Evolutionary conservation across 2,888 invertebrate species (phyloP).

Genomic region (Gibbula magus): DNA sequence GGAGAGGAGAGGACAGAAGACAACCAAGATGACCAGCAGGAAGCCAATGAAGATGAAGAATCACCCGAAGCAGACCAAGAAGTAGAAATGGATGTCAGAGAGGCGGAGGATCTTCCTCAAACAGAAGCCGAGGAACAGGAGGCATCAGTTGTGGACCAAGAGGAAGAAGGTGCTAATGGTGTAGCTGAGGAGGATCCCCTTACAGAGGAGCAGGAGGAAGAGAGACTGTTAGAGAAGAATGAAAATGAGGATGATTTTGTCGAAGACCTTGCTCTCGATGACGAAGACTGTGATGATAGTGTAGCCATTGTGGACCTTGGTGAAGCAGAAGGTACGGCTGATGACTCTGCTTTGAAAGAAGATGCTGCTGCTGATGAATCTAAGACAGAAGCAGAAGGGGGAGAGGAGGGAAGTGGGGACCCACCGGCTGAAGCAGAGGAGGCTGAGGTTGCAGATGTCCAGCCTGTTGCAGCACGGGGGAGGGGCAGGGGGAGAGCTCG

Average conservation of each 20-base stretch:
- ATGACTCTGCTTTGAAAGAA: background rate
- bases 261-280: background rate
- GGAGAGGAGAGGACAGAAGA: slow-evolving; percentile 13
- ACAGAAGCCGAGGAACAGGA: background rate
- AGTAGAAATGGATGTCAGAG: background rate
- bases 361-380: background rate
- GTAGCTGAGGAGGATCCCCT: background rate
- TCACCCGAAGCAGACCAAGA: background rate
- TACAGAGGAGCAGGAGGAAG: background rate
- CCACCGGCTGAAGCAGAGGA: background rate
- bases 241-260: background rate
- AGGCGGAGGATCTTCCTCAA: background rate
- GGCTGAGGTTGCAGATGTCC: background rate
- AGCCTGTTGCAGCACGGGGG: background rate
- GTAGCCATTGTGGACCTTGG: background rate
- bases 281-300: slow-evolving; percentile 14
- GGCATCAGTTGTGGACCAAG: background rate
- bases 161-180: background rate
- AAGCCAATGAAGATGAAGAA: background rate
- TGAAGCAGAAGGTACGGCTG: background rate
- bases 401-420: background rate
- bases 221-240: background rate
- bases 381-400: background rate
- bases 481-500: background rate
- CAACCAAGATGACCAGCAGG: slow-evolving; percentile 6